A percentile compares a stretch with the other conserved stretches of the same genome.
These are phyloP conservation scores for Ichneumon xanthorius DNA, from an alignment of 2,888 invertebrate species.

Conservation along the genomic window DNA sequence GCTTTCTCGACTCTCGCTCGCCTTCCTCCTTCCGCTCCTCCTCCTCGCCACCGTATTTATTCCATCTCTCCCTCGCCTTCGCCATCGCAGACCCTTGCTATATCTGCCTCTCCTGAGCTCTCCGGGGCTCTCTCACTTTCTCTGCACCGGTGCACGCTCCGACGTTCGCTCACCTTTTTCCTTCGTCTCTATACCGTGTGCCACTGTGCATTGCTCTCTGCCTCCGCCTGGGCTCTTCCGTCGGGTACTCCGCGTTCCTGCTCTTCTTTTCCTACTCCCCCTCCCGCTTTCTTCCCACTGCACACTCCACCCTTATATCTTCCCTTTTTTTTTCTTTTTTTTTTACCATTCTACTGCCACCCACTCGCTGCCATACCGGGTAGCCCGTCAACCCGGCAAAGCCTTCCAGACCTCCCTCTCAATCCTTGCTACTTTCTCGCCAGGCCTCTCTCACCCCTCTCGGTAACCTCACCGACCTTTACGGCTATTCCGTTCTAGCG, in stretches of 20 bases:
- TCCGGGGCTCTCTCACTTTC: slow-evolving; percentile 29
- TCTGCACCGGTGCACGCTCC: not conserved
- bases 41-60: slow-evolving; percentile 10
- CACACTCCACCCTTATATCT: slow-evolving; percentile 10
- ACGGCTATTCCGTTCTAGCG: slow-evolving; percentile 61
- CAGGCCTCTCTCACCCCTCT: slow-evolving; percentile 45
- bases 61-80: slow-evolving; percentile 49
- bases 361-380: slow-evolving; percentile 12
- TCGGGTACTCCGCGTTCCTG: slow-evolving; percentile 24
- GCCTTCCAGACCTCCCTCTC: slow-evolving; percentile 36
- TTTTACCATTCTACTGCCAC: slow-evolving; percentile 58
- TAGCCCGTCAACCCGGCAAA: slow-evolving; percentile 59
- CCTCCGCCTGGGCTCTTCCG: slow-evolving; percentile 33
- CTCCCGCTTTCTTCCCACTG: not conserved
- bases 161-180: slow-evolving; percentile 57
- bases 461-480: slow-evolving; percentile 60
- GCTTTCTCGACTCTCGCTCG: slow-evolving; percentile 43
- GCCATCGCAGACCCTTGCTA: slow-evolving; percentile 44
- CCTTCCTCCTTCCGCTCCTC: slow-evolving; percentile 58
- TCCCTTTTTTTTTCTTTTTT: slow-evolving; percentile 37
- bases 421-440: slow-evolving; percentile 46
- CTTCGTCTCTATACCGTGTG: slow-evolving; percentile 32
- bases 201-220: slow-evolving; percentile 11
- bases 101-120: slow-evolving; percentile 64
- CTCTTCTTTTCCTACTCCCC: slow-evolving; percentile 30